phyloP scores from a whole-genome alignment of 2,888 invertebrate genomes.

The Creontiades dilutus region DNA sequence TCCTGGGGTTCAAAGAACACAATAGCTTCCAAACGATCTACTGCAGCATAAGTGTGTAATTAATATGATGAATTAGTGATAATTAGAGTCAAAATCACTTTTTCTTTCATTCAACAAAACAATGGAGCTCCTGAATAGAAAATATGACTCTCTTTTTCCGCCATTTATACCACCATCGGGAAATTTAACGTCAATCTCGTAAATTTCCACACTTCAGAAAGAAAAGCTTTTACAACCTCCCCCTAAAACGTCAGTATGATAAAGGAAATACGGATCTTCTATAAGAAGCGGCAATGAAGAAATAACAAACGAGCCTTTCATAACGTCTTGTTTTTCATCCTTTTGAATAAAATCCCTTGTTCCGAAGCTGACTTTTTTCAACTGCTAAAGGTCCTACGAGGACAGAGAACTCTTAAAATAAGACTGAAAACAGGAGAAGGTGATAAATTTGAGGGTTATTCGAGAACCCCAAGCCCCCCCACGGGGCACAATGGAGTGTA shows the following conservation, averaged over 20 bases:
- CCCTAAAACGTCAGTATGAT: neutral
- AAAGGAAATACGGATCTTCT: neutral
- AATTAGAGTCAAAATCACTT: too few species aligned
- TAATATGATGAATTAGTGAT: too few species aligned
- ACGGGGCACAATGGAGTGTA: constrained; percentile 10
- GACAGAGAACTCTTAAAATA: neutral
- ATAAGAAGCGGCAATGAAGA: neutral
- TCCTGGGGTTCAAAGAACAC: too few species aligned
- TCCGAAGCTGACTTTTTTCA: neutral
- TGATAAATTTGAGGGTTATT: constrained; percentile 35
- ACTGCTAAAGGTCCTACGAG: neutral
- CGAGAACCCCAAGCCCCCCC: constrained; percentile 16
- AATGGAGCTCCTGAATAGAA: too few species aligned
- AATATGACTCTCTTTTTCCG: too few species aligned
- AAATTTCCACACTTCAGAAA: too few species aligned
- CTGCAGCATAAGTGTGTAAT: too few species aligned
- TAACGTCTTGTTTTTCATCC: neutral
- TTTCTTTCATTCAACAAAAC: too few species aligned
- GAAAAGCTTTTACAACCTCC: too few species aligned
- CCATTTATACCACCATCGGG: too few species aligned
- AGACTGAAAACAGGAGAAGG: constrained; percentile 2
- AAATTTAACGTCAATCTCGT: too few species aligned
- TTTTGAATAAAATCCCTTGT: neutral
- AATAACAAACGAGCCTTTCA: constrained; percentile 11
- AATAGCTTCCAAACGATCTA: too few species aligned